Evolutionary conservation across 2,113 vertebrate species (phyloP), one percentile per base, ranked within the genome.

Genomic region (Strix aluco): DNA sequence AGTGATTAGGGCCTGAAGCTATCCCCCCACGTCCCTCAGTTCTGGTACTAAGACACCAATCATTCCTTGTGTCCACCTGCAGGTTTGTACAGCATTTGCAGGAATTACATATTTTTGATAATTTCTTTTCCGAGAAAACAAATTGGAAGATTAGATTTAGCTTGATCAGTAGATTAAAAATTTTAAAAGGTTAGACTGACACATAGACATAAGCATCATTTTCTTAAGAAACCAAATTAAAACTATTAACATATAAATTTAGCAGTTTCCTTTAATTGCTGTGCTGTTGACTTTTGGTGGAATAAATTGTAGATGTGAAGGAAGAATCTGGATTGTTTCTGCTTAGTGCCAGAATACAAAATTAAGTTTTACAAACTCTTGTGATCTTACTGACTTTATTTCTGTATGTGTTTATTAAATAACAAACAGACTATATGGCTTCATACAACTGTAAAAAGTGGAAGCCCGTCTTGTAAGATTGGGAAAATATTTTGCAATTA

Each of bases 21-120:
- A 7, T 40, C 6, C 32, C 21, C 44, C 5, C 0, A 0, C 7
- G 2, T 90, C n/a, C 44, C 49, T 88, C 44, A 54, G 8, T 47
- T 20, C 21, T 80, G 55, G 18, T 55, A 38, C 44, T n/a, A 21
- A 63, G 42, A 65, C n/a, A 46, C 44, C 44, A 23, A 13, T 30
- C 17, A 54, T 77, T n/a, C 34, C 51, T 51, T 34, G 14, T 80
- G 79, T 18, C 13, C 25, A 30, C 32, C 70, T 69, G 29, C 51
- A 59, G 21, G 11, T 17, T 40, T 51, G 23, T 23, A 49, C 44
- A 44, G n/a, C 22, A 9, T 55, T 70, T 79, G 22, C 74, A 87
- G 30, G 42, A 67, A 49, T 47, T 75, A 27, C 1, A 0, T 54
- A 4, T 32, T 81, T 91, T 49, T n/a, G 15, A 70, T 9, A 27